phyloP scores from a whole-genome alignment of 2,797 vertebrate species.

The Gobio occitaniae region DNA sequence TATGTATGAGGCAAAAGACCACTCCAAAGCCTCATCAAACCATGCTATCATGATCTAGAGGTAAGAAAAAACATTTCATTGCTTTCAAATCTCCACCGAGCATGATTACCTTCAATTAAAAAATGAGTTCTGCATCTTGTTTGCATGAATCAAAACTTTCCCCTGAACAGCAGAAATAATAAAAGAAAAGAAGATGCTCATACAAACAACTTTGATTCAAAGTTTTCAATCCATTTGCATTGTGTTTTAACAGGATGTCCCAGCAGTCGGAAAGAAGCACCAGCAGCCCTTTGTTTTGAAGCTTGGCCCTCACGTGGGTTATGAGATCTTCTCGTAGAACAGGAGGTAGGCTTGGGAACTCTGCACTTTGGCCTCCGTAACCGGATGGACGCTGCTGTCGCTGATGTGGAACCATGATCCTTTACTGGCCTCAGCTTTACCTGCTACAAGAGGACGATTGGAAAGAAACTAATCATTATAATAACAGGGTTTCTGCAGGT shows the following conservation, averaged over 20 bases:
- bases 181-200: neutral
- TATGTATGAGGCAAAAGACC: neutral
- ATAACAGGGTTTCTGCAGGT: no score
- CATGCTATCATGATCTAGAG: neutral
- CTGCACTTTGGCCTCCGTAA: conserved; percentile 85
- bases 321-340: conserved; percentile 92
- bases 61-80: neutral
- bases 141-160: neutral
- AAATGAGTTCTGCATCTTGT: conserved; percentile 9
- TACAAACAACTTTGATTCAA: conserved; percentile 10
- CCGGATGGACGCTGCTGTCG: conserved; percentile 88
- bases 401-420: conserved; percentile 97
- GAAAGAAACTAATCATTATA: neutral
- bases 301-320: neutral
- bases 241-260: neutral
- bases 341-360: conserved; percentile 96
- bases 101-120: neutral
- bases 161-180: neutral
- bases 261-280: conserved; percentile 27
- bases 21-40: neutral
- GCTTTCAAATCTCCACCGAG: neutral
- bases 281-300: conserved; percentile 34
- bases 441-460: conserved; percentile 44
- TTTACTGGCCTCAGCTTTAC: conserved; percentile 72
- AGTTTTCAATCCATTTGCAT: conserved; percentile 22